Evolutionary conservation across 2,797 vertebrate species (phyloP).

Genomic region (Cuniculus paca): DNA sequence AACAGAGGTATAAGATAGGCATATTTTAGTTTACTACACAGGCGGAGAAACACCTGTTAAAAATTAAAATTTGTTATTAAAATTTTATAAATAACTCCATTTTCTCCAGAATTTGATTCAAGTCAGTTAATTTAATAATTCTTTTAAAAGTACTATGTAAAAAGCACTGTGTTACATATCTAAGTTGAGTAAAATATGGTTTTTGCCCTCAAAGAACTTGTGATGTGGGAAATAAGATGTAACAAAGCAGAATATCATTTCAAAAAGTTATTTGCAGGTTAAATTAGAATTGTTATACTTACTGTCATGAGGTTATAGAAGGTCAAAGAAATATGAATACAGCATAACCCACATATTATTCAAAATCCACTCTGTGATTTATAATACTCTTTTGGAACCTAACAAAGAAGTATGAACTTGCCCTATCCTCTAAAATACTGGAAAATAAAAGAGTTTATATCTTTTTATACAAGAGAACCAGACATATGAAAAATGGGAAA

Average conservation of each 20-base stretch:
- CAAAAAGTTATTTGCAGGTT: constrained; percentile 19
- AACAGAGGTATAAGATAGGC: neutral
- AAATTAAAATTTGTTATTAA: constrained; percentile 45
- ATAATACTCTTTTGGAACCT: neutral
- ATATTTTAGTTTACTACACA: neutral
- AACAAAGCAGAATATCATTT: neutral
- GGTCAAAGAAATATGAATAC: neutral
- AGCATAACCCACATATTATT: neutral
- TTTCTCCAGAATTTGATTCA: constrained; percentile 53
- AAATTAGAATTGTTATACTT: neutral
- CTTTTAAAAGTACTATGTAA: neutral
- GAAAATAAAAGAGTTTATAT: neutral
- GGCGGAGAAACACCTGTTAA: neutral
- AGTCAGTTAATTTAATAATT: neutral
- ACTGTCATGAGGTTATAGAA: neutral
- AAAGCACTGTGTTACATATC: neutral
- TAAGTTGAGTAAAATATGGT: neutral
- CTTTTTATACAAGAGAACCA: neutral
- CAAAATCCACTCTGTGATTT: neutral
- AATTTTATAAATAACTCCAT: neutral
- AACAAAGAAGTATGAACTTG: neutral
- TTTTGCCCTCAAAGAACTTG: neutral
- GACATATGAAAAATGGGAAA: neutral
- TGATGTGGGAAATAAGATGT: neutral
- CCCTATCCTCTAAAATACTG: neutral